A percentile compares a stretch with the other conserved stretches of the same genome.
Conservation (phyloP, 1,140 invertebrate species). For the Solenopsis invicta region DNA sequence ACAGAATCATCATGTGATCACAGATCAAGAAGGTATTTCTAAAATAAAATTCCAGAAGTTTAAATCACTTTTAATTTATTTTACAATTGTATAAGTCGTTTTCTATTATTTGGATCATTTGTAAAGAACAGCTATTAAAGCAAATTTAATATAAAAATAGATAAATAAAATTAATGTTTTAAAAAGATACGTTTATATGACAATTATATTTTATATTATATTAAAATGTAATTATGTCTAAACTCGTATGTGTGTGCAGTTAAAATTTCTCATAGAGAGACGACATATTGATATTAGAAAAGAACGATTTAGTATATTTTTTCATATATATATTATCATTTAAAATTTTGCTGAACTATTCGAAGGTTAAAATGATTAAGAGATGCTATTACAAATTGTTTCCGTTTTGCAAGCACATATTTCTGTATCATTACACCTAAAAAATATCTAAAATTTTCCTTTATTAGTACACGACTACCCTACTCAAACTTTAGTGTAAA, state of each 20-base stretch:
- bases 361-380: neutral
- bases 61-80: neutral
- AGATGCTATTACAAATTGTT: neutral
- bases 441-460: slow-evolving; percentile 1
- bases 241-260: neutral
- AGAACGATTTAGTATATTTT: neutral
- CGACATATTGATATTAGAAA: neutral
- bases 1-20: neutral
- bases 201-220: neutral
- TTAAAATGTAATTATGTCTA: neutral
- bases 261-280: neutral
- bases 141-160: neutral
- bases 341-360: neutral
- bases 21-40: neutral
- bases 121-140: neutral
- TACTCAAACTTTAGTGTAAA: neutral
- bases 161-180: neutral
- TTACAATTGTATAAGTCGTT: neutral
- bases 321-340: neutral
- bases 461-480: neutral
- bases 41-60: neutral
- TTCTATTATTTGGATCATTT: neutral
- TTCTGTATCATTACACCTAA: neutral
- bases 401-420: neutral
- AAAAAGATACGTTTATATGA: neutral